A percentile compares a stretch with the other conserved stretches of the same genome.
Evolutionary conservation across 2,888 invertebrate species (phyloP).

Genomic region (Lithophane leautieri): DNA sequence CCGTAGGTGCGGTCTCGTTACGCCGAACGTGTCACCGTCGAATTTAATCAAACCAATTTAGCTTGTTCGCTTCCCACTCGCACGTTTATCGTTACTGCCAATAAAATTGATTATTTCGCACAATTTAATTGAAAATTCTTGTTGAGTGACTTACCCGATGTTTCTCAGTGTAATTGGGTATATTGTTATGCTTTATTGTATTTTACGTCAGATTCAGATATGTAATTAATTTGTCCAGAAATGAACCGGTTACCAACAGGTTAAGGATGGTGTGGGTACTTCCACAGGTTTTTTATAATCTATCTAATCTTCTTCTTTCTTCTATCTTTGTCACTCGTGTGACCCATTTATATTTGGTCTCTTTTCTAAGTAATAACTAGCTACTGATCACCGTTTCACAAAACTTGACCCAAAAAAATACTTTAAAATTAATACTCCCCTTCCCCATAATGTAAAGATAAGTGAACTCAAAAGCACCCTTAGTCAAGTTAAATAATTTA

Average conservation of each 20-base stretch:
- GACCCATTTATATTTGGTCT: not conserved
- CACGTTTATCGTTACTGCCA: slow-evolving; percentile 55
- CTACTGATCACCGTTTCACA: not conserved
- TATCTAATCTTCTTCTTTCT: too few species aligned
- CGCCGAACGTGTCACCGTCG: slow-evolving; percentile 58
- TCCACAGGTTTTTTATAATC: not conserved
- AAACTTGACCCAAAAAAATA: slow-evolving; percentile 14
- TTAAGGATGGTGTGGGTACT: not conserved
- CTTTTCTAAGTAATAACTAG: not conserved
- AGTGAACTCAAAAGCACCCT: slow-evolving; percentile 66
- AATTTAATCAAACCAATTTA: slow-evolving; percentile 69
- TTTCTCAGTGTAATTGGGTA: slow-evolving; percentile 39
- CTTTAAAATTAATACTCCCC: slow-evolving; percentile 50
- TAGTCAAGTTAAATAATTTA: slow-evolving; percentile 68
- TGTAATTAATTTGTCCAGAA: not conserved
- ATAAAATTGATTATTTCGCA: slow-evolving; percentile 62
- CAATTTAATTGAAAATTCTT: slow-evolving; percentile 60
- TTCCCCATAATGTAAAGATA: slow-evolving; percentile 66
- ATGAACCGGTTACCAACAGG: not conserved
- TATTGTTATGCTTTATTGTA: slow-evolving; percentile 15
- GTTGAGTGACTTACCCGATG: slow-evolving; percentile 36
- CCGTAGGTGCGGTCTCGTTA: slow-evolving; percentile 65
- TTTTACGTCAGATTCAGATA: not conserved
- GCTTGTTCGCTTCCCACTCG: slow-evolving; percentile 39
- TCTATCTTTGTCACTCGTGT: not conserved